Conservation (phyloP, 2,888 invertebrate genomes). For the Agelastica alni region DNA sequence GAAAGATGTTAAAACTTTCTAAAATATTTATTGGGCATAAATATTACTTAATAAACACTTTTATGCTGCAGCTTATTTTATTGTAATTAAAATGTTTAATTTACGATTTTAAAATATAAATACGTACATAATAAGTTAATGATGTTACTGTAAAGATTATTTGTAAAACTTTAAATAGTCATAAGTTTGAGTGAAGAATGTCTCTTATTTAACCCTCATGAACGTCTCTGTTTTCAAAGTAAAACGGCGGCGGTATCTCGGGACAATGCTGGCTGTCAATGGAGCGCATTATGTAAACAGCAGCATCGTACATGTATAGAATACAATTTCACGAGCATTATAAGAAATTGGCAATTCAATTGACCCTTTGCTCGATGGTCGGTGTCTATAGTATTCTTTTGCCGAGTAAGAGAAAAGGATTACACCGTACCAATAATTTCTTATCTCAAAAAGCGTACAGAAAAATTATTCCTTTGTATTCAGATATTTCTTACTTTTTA, state of each 20-base stretch:
- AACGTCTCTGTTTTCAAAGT: slow-evolving; percentile 24
- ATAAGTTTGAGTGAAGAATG: no score
- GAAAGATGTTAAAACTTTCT: no score
- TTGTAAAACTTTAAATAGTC: no score
- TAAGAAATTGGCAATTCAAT: slow-evolving; percentile 53
- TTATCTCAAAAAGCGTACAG: slow-evolving; percentile 42
- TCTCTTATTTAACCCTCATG: slow-evolving; percentile 1
- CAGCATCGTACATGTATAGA: slow-evolving; percentile 48
- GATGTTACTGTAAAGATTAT: no score
- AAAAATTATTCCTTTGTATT: slow-evolving; percentile 44
- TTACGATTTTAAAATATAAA: no score
- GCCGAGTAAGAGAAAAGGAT: slow-evolving; percentile 39
- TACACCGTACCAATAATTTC: slow-evolving; percentile 44
- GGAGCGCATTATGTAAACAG: slow-evolving; percentile 50
- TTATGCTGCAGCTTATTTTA: no score
- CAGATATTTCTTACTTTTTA: slow-evolving; percentile 33
- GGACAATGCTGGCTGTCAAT: slow-evolving; percentile 40
- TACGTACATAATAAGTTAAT: no score
- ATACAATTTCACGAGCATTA: slow-evolving; percentile 49
- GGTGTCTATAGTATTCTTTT: slow-evolving; percentile 38
- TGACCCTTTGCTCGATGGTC: slow-evolving; percentile 44
- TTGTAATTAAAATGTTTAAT: no score
- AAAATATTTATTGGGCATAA: no score
- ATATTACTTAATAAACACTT: no score
- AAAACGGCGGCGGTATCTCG: slow-evolving; percentile 28